Evolutionary conservation across 64 coral and sea anemone species (phyloP).

Genomic region (Pocillopora damicornis): DNA sequence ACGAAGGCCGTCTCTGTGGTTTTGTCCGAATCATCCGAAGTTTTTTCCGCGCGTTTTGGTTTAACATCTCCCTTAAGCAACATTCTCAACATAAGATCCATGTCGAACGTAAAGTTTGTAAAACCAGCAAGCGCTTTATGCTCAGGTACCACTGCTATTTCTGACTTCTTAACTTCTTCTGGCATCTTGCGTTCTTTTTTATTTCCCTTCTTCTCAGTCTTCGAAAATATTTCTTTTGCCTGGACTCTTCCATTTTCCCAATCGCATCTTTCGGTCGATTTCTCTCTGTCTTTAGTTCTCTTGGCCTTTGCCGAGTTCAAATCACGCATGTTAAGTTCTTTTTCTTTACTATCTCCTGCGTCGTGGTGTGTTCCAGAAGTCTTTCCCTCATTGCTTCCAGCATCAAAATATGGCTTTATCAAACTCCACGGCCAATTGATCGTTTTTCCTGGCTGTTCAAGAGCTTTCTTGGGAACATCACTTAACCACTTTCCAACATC

Average conservation of each 20-base stretch:
- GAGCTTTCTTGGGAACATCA: neutral
- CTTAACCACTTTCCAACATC: slow-evolving; percentile 10
- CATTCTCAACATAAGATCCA: neutral
- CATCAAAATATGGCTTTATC: neutral
- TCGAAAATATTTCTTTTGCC: neutral
- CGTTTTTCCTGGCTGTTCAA: neutral
- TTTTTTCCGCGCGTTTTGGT: neutral
- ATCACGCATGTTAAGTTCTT: neutral
- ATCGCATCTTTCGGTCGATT: neutral
- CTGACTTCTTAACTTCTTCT: neutral
- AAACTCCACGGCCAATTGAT: neutral
- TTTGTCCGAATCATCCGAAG: neutral
- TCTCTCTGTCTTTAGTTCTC: neutral
- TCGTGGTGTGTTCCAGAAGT: neutral
- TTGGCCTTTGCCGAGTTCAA: neutral
- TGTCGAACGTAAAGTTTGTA: slow-evolving; percentile 5
- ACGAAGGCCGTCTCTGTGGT: neutral
- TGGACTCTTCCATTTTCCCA: neutral
- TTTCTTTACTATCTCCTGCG: neutral
- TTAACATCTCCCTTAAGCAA: neutral
- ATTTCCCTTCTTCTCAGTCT: neutral
- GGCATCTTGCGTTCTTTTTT: no score
- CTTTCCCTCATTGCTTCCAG: neutral
- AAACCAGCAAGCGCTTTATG: neutral
- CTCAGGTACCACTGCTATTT: neutral